Percentiles rank a stretch among this genome's conserved stretches.
Evolutionary conservation across 2,888 invertebrate species (phyloP).

Genomic region (Erannis defoliaria): DNA sequence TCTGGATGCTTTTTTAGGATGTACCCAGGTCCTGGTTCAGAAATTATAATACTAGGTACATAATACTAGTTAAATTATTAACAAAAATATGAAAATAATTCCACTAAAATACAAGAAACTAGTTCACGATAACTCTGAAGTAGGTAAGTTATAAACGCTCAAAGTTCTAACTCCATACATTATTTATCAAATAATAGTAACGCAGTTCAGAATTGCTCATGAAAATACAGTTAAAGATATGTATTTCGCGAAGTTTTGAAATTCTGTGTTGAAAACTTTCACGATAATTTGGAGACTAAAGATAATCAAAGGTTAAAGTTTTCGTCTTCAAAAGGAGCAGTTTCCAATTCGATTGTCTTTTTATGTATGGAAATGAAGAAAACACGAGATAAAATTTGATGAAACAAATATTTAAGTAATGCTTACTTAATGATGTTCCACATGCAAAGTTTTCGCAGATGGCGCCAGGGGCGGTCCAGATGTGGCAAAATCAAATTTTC

Average conservation of each 20-base stretch:
- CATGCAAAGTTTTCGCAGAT: too few relatives aligned
- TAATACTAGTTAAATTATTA: background rate
- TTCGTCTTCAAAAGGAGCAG: background rate
- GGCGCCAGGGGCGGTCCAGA: too few relatives aligned
- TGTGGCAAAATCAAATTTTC: too few relatives aligned
- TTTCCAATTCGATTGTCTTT: background rate
- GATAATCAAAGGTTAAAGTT: conserved; percentile 9
- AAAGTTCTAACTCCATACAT: conserved; percentile 17
- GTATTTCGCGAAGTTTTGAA: conserved; percentile 12
- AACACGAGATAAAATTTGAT: background rate
- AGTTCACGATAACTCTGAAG: background rate
- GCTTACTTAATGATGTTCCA: too few relatives aligned
- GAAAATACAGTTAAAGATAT: conserved; percentile 22
- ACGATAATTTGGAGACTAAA: conserved; percentile 13
- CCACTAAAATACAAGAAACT: background rate
- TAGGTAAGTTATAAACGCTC: conserved; percentile 4
- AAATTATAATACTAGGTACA: background rate
- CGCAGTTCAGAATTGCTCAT: conserved; percentile 16
- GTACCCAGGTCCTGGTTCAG: background rate
- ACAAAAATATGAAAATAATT: background rate
- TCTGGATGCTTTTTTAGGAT: too few relatives aligned
- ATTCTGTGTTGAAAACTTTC: conserved; percentile 9
- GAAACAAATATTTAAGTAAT: too few relatives aligned
- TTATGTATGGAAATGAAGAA: background rate
- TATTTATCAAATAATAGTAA: conserved; percentile 17